Evolutionary conservation across 2,888 invertebrate species (phyloP), one percentile per base, ranked within the genome.

Genomic region (Vesta saturnalis): DNA sequence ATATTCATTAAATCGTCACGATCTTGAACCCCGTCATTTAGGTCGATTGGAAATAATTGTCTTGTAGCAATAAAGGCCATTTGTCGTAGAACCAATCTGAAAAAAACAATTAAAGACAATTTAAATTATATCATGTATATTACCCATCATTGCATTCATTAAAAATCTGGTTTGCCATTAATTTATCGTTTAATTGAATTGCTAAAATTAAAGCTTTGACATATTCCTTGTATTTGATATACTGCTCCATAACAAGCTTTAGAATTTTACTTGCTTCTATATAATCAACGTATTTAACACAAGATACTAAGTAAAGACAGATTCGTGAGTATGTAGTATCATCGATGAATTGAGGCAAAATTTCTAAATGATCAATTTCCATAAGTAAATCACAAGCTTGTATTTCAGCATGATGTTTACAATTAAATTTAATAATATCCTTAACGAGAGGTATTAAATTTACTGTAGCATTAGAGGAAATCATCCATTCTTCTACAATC

Each of bases 371-470:
- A 80, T 99, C 99, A 74, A 99, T 95, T 86, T 99, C 99, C 93
- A 99, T 98, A 0, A 99, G 86, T 67, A 99, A 86, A 85, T 99
- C 99, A 83, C 98, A 99, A 0, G 98, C 99, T 85, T 99, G 99
- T 0, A 97, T 95, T 85, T 99, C 99, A 0, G 99, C 99, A 80
- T 99, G 98, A 84, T 99, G 98, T 72, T 91, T 91, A 94, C 98
- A 97, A 82, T 99, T 95, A 83, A 98, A 99, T 0, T 93, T 90
- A 19, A 99, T 90, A 57, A 99, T 96, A 81, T 96, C 93, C 69
- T 92, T 88, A 1, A 97, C 93, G 64, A 99, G 85, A 1, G 89
- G 88, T 67, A 94, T 86, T 35, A 99, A 85, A 60, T 90, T 88
- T 18, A 88, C 86, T 1, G 87, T 84, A 30, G 84, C 81, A 14